Percentiles rank a stretch among this genome's conserved stretches.
These are phyloP conservation scores for Pterostichus niger DNA, from an alignment of 2,888 invertebrate genomes.

Conservation along the genomic window DNA sequence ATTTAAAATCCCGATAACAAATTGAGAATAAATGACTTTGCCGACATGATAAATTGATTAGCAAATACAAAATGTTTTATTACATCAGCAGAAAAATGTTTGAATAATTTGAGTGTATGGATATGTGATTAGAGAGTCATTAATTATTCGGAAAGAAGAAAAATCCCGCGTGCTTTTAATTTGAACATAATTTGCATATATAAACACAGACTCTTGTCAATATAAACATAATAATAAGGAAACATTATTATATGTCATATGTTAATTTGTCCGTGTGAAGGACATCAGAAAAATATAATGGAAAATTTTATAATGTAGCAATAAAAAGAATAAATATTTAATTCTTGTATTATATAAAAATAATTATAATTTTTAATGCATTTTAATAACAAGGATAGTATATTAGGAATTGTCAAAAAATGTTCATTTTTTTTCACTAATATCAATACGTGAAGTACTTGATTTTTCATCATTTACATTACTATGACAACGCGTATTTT, in stretches of 20 bases:
- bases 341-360: too few relatives aligned
- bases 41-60: conserved; percentile 10
- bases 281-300: not conserved
- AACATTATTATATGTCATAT: conserved; percentile 34
- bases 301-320: not conserved
- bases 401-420: too few relatives aligned
- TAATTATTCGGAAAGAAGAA: conserved; percentile 8
- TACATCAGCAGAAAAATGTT: conserved; percentile 22
- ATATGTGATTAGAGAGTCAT: conserved; percentile 20
- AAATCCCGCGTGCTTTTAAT: conserved; percentile 22
- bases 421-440: too few relatives aligned
- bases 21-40: conserved; percentile 6
- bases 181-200: conserved; percentile 32
- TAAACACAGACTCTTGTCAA: not conserved
- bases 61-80: conserved; percentile 19
- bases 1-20: not conserved
- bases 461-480: too few relatives aligned
- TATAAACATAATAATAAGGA: conserved; percentile 35
- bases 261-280: conserved; percentile 42
- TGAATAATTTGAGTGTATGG: not conserved
- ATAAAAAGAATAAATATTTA: not conserved
- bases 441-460: too few relatives aligned
- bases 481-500: too few relatives aligned
- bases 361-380: too few relatives aligned
- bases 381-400: too few relatives aligned